Evolutionary conservation across 2,797 vertebrate genomes (phyloP), one percentile per base, ranked within the genome.

Genomic region (Gymnoscopelus braueri): DNA sequence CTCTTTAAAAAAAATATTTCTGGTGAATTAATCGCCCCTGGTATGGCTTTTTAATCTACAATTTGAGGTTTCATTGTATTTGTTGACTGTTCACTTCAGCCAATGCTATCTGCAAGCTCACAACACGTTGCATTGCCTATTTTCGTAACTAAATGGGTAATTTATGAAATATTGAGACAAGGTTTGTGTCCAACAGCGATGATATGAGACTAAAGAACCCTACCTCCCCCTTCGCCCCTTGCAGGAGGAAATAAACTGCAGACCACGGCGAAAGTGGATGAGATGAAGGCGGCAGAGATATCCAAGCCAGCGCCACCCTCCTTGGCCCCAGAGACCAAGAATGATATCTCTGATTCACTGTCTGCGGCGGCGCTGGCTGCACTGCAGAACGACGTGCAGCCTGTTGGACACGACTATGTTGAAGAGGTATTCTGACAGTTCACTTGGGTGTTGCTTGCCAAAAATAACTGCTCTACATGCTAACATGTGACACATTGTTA

Each of bases 381-480:
- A 10, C 91, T 99, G 76, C 97, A 98, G 87, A 99, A 94, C 65
- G 98, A 99, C 15, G 98, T 99, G 32, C 97, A 98, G 65, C 97
- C 97, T 14, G 97, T 99, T 1, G 97, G 97, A 14, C 97, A 99
- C 71, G 98, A 99, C 83, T 99, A 99, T 71, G 98, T 99, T 44
- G 98, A 99, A 59, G 98, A 99, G 94, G 98, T 94, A 75, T 3
- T 73, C 44, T 50, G 8, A 49, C 2, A 2, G 48, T 19, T 32
- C 29, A 32, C 29, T 39, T 6, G 35, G 35, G 35, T 19, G 19
- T 19, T 19, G 19, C 19, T 19, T 19, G 19, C 19, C 19, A 39
- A 39, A 39, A 39, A 39, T 39, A 39, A 39, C 35, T 39, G 35
- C 7, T 39, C 7, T 39, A 7, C 52, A 15, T 5, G 52, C 52